Base-by-base conservation (phyloP, 2,797 vertebrate species). In the Syndactyla subalaris region DNA sequence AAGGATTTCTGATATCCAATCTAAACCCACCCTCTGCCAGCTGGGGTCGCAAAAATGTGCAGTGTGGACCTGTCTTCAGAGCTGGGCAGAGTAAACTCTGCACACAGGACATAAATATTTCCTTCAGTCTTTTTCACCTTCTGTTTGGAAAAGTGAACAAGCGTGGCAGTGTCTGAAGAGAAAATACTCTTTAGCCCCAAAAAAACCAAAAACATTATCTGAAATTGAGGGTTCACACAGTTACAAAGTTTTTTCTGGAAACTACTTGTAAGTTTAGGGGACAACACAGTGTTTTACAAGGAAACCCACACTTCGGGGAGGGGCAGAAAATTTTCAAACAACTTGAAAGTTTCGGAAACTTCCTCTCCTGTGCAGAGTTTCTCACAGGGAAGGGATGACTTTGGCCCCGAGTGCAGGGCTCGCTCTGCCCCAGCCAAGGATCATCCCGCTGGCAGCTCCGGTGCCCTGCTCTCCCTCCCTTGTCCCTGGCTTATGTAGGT, bases 61-160 rank as follows among this genome's bases (percentile, higher is more conserved):
- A 36, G 75, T 36, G 24, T 43, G 58, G 75, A 38, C 85, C 84
- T 88, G 79, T 66, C 63, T 75, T 61, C 65, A 41, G 84, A 85
- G 79, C 88, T 46, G 58, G 79, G 58, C 79, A 65, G 23, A 79
- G 78, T 43, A 29, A 84, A 79, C 84, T n/a, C 84, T 1, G 6
- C 57, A 26, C 58, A 63, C 74, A 72, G 70, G 58, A 61, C 74
- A 76, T 65, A 75, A 46, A 36, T 57, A 61, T 68, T 79, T 38
- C 68, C 68, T 87, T 79, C 68, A 30, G 30, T 4, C 3, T 41
- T 75, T 59, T 61, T 66, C 43, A 30, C 32, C 3, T 4, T 15
- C 30, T 61, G 4, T 75, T 46, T 46, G 45, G 45, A 46, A 46
- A 46, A 12, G 45, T 46, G 21, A 22, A 46, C 6, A 6, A 46